These are phyloP conservation scores for Anhinga rufa DNA, from an alignment of 2,113 vertebrate genomes.

Conservation along the genomic window DNA sequence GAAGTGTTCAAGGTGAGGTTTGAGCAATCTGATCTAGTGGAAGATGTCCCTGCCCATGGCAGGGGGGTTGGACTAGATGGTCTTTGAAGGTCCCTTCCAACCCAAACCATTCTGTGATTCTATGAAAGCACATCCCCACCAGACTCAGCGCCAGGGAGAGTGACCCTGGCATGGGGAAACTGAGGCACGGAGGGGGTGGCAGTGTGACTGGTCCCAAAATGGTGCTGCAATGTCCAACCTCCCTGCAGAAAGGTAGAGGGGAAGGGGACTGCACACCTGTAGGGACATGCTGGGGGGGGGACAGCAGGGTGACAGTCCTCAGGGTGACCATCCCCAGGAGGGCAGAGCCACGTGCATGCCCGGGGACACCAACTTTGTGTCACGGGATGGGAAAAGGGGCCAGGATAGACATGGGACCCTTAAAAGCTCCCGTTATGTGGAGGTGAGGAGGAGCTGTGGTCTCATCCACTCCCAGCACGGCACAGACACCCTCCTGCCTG, in stretches of 20 bases:
- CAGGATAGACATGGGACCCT: fast-evolving
- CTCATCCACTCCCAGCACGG: neutral
- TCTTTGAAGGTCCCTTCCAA: neutral
- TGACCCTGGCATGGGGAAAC: neutral
- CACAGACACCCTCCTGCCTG: neutral
- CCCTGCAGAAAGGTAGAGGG: neutral
- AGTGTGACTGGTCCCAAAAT: neutral
- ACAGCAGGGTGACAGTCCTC: neutral
- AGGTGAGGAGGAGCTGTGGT: fast-evolving
- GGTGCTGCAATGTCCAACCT: neutral
- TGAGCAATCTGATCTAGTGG: neutral
- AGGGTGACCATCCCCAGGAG: neutral
- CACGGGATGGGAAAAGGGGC: neutral
- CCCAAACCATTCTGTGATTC: neutral
- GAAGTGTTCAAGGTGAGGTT: neutral
- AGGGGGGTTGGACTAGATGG: neutral
- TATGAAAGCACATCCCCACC: neutral
- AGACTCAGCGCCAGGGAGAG: neutral
- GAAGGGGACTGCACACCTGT: neutral
- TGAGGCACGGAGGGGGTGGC: neutral
- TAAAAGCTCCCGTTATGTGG: fast-evolving
- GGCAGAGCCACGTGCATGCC: fast-evolving
- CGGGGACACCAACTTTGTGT: neutral
- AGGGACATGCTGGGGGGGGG: neutral
- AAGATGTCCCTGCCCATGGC: neutral